phyloP scores from a whole-genome alignment of 1,140 invertebrate species.

The Bilobella aurantiaca region DNA sequence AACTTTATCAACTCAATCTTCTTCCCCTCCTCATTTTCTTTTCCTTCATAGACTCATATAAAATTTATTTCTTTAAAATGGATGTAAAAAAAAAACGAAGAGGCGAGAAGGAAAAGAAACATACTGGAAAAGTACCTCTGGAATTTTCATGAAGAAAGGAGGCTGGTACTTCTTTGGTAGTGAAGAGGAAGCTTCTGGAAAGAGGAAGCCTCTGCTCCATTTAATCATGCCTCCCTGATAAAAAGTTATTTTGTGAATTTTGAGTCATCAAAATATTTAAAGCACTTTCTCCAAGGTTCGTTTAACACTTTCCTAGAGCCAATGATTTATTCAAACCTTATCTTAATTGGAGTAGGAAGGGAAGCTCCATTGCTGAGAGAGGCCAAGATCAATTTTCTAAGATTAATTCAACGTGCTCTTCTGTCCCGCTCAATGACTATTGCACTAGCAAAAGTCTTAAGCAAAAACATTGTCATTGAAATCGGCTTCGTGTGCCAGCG shows the following conservation, averaged over 20 bases:
- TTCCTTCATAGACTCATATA: conserved; percentile 32
- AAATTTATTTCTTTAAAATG: conserved; percentile 29
- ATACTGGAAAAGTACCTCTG: too few relatives aligned
- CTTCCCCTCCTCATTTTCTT: conserved; percentile 15
- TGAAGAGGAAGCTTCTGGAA: too few relatives aligned
- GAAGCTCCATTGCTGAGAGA: too few relatives aligned
- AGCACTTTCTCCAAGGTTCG: background rate
- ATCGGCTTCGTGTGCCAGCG: too few relatives aligned
- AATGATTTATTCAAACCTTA: background rate
- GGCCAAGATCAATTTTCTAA: too few relatives aligned
- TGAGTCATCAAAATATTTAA: background rate
- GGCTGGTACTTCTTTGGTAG: too few relatives aligned
- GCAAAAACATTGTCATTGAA: too few relatives aligned
- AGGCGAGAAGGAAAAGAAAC: too few relatives aligned
- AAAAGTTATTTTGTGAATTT: background rate
- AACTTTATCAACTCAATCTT: conserved; percentile 36
- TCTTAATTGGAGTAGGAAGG: background rate
- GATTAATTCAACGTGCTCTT: too few relatives aligned
- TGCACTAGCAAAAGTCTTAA: too few relatives aligned
- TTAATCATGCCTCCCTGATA: conserved; percentile 1
- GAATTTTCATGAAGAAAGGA: background rate
- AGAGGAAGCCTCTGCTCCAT: background rate
- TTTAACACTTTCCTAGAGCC: background rate
- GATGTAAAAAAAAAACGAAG: conserved; percentile 15
- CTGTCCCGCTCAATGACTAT: too few relatives aligned